These are phyloP conservation scores for Saguinus imperator DNA, from an alignment of 2,113 vertebrate species.

Conservation along the genomic window DNA sequence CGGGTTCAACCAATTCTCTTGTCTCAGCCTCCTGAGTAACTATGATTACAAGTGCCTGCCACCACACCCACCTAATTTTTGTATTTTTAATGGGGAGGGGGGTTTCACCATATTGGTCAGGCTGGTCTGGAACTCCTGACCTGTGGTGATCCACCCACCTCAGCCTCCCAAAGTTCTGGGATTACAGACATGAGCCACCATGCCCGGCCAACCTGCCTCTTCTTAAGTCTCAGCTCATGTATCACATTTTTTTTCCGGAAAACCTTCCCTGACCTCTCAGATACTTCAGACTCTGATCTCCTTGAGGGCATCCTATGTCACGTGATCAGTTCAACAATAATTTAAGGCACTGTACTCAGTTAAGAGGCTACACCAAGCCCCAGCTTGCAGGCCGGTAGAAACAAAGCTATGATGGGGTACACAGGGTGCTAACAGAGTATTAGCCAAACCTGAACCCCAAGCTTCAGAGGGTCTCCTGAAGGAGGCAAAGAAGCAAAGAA, in stretches of 20 bases:
- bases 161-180: no score
- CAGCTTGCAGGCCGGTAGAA: not conserved
- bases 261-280: not conserved
- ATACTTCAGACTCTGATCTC: not conserved
- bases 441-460: not conserved
- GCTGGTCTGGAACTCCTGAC: no score
- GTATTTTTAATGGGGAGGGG: no score
- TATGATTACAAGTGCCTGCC: no score
- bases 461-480: not conserved
- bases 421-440: not conserved
- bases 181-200: no score
- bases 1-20: no score
- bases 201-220: not conserved
- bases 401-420: not conserved
- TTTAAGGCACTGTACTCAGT: not conserved
- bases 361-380: not conserved
- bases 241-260: not conserved
- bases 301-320: not conserved
- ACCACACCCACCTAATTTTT: no score
- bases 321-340: not conserved
- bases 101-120: no score
- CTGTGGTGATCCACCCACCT: no score
- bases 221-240: not conserved
- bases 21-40: no score
- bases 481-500: not conserved